These are phyloP conservation scores for Triops cancriformis DNA, from an alignment of 1,140 invertebrate species.

Conservation along the genomic window DNA sequence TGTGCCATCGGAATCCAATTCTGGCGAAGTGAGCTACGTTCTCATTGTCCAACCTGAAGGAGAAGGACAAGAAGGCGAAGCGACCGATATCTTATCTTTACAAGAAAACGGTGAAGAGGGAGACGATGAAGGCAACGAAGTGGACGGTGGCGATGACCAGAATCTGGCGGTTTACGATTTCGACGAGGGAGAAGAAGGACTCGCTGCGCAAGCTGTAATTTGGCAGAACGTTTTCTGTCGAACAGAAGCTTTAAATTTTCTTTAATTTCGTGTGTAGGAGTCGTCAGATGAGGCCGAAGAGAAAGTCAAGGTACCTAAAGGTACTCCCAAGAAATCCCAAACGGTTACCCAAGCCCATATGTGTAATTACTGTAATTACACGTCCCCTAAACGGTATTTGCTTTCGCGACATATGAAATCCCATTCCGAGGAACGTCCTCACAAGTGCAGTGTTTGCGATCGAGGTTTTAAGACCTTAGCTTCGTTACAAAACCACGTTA, in stretches of 20 bases:
- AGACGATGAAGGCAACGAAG: conserved; percentile 40
- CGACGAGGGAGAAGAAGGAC: conserved; percentile 50
- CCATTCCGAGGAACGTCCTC: conserved; percentile 87
- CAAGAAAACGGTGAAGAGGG: conserved; percentile 25
- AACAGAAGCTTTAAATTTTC: background rate
- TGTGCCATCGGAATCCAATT: conserved; percentile 67
- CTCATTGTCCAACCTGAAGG: conserved; percentile 64
- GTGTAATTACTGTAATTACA: conserved; percentile 86
- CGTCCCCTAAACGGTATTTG: conserved; percentile 77
- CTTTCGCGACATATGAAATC: conserved; percentile 89
- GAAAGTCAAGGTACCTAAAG: conserved; percentile 49
- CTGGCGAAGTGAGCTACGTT: conserved; percentile 78
- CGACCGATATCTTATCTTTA: conserved; percentile 25
- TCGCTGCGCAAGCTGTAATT: conserved; percentile 35
- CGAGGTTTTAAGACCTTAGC: conserved; percentile 89
- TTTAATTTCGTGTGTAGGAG: conserved; percentile 39
- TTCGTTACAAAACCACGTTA: conserved; percentile 89
- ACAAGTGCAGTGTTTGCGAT: conserved; percentile 90
- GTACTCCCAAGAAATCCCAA: conserved; percentile 59
- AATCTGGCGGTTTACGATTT: conserved; percentile 50
- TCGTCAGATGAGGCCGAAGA: conserved; percentile 62
- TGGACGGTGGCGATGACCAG: conserved; percentile 38
- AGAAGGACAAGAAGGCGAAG: conserved; percentile 35
- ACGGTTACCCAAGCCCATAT: conserved; percentile 61
- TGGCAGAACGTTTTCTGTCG: background rate